Evolutionary conservation across 2,888 invertebrate genomes (phyloP).

Genomic region (Parnassius mnemosyne): DNA sequence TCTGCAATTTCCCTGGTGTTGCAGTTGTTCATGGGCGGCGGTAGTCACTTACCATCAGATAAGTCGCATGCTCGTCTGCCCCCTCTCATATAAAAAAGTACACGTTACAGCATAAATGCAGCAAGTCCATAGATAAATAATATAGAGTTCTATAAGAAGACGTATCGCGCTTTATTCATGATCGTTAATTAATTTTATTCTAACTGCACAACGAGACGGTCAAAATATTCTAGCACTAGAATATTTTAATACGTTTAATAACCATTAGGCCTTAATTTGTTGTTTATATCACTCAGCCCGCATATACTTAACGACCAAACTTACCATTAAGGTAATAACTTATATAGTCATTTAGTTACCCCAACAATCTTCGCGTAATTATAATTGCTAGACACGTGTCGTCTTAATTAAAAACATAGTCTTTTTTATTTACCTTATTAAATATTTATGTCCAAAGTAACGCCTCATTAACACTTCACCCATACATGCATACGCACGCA

Average conservation of each 20-base stretch:
- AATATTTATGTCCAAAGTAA: too few species aligned
- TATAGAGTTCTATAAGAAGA: too few species aligned
- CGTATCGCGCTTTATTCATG: too few species aligned
- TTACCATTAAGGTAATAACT: conserved; percentile 38
- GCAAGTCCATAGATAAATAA: too few species aligned
- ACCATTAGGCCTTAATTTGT: conserved; percentile 17
- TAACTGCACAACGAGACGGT: conserved; percentile 1
- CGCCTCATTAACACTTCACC: too few species aligned
- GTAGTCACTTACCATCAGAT: too few species aligned
- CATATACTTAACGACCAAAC: conserved; percentile 45
- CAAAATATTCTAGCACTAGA: conserved; percentile 7
- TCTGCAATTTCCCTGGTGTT: too few species aligned
- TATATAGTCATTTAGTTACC: conserved; percentile 41
- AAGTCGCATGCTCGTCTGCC: too few species aligned
- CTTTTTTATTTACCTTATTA: conserved; percentile 7
- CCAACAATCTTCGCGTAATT: conserved; percentile 28
- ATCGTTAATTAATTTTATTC: background rate
- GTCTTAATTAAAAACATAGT: conserved; percentile 2
- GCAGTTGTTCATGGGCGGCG: too few species aligned
- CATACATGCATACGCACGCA: too few species aligned
- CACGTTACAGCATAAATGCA: too few species aligned
- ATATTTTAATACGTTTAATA: conserved; percentile 22
- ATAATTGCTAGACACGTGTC: conserved; percentile 16
- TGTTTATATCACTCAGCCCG: conserved; percentile 43
- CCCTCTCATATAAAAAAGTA: too few species aligned